phyloP scores from a whole-genome alignment of 2,888 invertebrate genomes.

The Spisula subtruncata region DNA sequence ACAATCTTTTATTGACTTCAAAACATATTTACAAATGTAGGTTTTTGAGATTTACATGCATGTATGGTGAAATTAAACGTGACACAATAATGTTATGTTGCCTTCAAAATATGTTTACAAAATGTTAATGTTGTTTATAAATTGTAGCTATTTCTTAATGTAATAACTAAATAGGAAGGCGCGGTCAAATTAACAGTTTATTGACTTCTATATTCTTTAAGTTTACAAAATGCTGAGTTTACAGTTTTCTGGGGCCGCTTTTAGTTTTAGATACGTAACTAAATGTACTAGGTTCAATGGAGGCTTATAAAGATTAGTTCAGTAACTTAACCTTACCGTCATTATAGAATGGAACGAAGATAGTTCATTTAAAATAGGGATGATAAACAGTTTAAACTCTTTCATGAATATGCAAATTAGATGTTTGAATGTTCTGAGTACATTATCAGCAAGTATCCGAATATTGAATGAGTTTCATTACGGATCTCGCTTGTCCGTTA shows the following conservation, averaged over 20 bases:
- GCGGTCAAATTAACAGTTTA: background rate
- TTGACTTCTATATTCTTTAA: background rate
- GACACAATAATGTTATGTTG: too few species aligned
- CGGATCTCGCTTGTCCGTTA: background rate
- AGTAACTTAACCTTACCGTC: background rate
- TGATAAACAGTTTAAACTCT: slow-evolving; percentile 2
- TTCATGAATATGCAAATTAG: background rate
- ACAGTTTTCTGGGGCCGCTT: too few species aligned
- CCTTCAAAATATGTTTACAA: background rate
- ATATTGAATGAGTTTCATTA: background rate
- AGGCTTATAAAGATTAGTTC: background rate
- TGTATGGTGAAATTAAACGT: too few species aligned
- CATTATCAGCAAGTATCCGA: background rate
- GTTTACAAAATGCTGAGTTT: too few species aligned
- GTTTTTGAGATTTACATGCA: too few species aligned
- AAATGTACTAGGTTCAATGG: too few species aligned
- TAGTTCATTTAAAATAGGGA: background rate
- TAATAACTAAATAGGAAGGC: background rate
- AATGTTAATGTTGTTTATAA: background rate
- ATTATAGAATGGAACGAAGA: too few species aligned
- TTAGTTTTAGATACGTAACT: too few species aligned
- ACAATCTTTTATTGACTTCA: too few species aligned
- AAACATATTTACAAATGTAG: too few species aligned
- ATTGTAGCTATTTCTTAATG: background rate
- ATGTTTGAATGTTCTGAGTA: background rate